phyloP scores from a whole-genome alignment of 2,888 invertebrate genomes.

The Eupithecia exiguata region DNA sequence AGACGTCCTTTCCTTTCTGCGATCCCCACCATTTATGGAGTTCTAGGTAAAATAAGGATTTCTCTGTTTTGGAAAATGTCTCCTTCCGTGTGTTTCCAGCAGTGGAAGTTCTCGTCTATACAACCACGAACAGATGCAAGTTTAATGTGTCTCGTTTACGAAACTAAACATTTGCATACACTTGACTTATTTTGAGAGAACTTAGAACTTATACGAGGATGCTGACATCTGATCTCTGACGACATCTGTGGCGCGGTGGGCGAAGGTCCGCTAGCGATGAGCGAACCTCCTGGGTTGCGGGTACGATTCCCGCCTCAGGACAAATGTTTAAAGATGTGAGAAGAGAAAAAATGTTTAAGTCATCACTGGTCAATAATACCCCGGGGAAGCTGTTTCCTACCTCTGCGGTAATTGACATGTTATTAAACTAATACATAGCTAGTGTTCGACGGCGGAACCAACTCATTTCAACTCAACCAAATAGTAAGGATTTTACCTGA shows the following conservation, averaged over 20 bases:
- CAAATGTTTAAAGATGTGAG: too few relatives aligned
- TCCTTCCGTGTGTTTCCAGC: conserved; percentile 46
- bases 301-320: too few relatives aligned
- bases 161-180: conserved; percentile 37
- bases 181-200: conserved; percentile 32
- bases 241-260: too few relatives aligned
- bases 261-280: too few relatives aligned
- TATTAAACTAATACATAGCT: not conserved
- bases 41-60: too few relatives aligned
- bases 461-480: not conserved
- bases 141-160: conserved; percentile 62
- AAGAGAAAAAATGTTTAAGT: too few relatives aligned
- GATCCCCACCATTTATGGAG: too few relatives aligned
- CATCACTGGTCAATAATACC: too few relatives aligned
- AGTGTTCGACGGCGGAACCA: not conserved
- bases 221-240: not conserved
- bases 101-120: conserved; percentile 64
- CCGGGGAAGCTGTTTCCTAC: too few relatives aligned
- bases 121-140: conserved; percentile 75
- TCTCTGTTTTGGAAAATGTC: not conserved
- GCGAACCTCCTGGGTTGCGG: too few relatives aligned
- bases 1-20: too few relatives aligned
- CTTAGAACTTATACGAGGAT: not conserved
- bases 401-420: too few relatives aligned
- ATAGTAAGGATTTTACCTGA: not conserved